Conservation (phyloP, 1,140 invertebrate genomes). For the Cotesia typhae region DNA sequence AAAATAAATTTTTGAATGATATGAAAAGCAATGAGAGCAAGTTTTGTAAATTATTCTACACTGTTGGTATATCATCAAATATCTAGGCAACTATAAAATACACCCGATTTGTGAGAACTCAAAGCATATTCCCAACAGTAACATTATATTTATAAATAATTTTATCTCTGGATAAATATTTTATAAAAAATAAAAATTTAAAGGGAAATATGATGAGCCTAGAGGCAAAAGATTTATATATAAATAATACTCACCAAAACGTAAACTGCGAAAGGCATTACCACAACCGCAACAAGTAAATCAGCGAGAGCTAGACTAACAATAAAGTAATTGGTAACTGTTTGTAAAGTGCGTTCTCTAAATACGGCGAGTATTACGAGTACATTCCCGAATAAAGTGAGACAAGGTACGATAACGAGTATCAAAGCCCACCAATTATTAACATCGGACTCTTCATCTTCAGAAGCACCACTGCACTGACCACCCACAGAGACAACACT, state of each 20-base stretch:
- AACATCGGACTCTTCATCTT: conserved; percentile 58
- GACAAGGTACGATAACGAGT: conserved; percentile 87
- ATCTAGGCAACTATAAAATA: too few relatives aligned
- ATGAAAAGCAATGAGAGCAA: too few relatives aligned
- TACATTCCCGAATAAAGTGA: conserved; percentile 96
- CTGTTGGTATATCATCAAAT: too few relatives aligned
- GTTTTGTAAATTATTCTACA: too few relatives aligned
- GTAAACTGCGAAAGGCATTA: conserved; percentile 99
- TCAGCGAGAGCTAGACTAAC: conserved; percentile 97
- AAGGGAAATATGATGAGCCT: too few relatives aligned
- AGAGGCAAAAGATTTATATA: not conserved
- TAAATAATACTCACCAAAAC: conserved; percentile 67
- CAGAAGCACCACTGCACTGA: conserved; percentile 52
- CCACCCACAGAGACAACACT: conserved; percentile 39
- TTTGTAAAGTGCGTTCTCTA: conserved; percentile 88
- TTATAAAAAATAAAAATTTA: not conserved
- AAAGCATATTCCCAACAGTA: too few relatives aligned
- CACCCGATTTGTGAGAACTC: too few relatives aligned
- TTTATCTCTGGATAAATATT: not conserved
- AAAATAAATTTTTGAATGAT: too few relatives aligned
- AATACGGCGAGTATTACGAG: conserved; percentile 95
- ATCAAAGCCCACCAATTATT: conserved; percentile 87
- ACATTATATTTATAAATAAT: too few relatives aligned
- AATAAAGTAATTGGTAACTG: conserved; percentile 98
- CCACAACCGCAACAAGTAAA: conserved; percentile 92